These are phyloP conservation scores for Drosophila nigritarsus DNA, from an alignment of 2,888 invertebrate species.

Conservation along the genomic window DNA sequence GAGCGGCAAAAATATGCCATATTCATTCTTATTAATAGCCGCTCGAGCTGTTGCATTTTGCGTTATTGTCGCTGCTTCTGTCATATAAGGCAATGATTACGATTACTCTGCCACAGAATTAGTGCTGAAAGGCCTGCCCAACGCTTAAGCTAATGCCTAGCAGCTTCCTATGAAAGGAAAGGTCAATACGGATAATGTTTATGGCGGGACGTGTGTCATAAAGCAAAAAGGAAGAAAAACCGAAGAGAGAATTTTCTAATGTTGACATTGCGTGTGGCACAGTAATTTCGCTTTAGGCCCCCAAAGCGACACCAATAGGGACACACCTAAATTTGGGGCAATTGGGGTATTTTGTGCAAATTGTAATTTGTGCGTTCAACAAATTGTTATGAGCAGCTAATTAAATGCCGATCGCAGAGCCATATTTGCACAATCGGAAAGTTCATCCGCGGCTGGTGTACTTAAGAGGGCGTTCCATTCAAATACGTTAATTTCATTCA, in stretches of 20 bases:
- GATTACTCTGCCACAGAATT: constrained; percentile 51
- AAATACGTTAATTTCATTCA: background rate
- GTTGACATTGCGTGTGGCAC: constrained; percentile 56
- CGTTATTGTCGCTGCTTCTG: constrained; percentile 10
- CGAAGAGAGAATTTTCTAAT: constrained; percentile 42
- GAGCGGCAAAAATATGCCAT: constrained; percentile 54
- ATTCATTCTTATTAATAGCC: constrained; percentile 64
- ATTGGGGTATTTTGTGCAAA: constrained; percentile 1
- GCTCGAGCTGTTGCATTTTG: constrained; percentile 33
- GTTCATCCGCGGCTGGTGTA: background rate
- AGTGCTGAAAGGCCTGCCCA: constrained; percentile 11
- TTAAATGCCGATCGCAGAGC: constrained; percentile 15
- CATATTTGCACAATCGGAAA: background rate
- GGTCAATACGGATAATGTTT: constrained; percentile 68
- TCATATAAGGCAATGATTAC: constrained; percentile 39
- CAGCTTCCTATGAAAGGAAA: constrained; percentile 47
- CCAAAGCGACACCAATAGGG: constrained; percentile 1
- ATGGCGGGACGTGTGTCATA: constrained; percentile 51
- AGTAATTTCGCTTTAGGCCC: constrained; percentile 32
- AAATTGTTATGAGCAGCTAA: constrained; percentile 35
- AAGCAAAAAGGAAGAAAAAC: constrained; percentile 18
- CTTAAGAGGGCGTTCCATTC: constrained; percentile 19
- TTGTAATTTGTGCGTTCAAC: constrained; percentile 7
- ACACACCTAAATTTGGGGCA: constrained; percentile 18
- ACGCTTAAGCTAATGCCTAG: constrained; percentile 54